Evolutionary conservation across 30 jellyfish, hydroid and myxozoan genomes (phyloP), one percentile per base, ranked within the genome.

Genomic region (Cassiopea xamachana): DNA sequence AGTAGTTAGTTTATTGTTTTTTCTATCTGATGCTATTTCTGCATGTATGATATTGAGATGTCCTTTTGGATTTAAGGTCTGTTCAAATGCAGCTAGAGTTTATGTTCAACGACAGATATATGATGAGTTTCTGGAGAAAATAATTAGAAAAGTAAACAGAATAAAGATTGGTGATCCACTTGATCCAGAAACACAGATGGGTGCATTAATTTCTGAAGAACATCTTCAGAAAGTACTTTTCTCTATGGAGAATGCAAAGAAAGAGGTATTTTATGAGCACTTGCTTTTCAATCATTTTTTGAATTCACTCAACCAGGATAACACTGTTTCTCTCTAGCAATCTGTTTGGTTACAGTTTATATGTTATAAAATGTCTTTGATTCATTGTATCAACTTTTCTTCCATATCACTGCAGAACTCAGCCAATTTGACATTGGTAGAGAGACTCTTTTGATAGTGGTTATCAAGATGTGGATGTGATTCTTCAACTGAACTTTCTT

Each of bases 41-140:
- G n/a, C 64, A 51, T 51, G 64, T 51, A 2, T 51, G 64, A 2
- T 51, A 9, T 9, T 51, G 9, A 51, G 9, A 51, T 4, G 4
- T 4, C 9, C 64, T 2, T 51, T 9, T 51, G 64, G 8, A 4
- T 51, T 51, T 15, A 45, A 95, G 99, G 99, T 92, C 18, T 95
- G 99, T 70, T 95, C 99, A 8, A 95, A 95, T 91, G 99, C 97
- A 14, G 96, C 99, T 6, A 77, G 99, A 77, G 98, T 95, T 13
- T 95, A 76, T 88, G 97, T 95, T 39, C 94, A 95, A 39, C 87
- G 85, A n/a, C 58, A 79, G 45, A 95, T 95, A 12, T 95, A 46
- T 87, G 98, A 91, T 74, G 97, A 91, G 69, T 95, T 95, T 79
- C 77, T 91, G 27, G 94, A 86, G 47, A 89, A 79, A 64, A 87